Evolutionary conservation across 2,888 invertebrate genomes (phyloP), one percentile per base, ranked within the genome.

Genomic region (Mimumesa dahlbomi): DNA sequence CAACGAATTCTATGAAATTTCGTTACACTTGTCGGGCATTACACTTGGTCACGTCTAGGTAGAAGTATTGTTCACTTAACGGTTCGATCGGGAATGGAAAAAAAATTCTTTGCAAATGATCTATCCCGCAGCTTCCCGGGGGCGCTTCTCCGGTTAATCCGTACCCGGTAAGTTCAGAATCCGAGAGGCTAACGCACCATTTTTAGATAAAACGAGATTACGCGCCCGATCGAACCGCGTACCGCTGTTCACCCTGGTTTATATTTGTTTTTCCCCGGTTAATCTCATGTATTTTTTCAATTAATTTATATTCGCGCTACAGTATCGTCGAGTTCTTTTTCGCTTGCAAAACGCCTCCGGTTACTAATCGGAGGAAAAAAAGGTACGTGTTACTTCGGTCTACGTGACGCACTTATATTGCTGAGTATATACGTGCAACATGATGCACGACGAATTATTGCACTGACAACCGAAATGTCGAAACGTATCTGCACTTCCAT

Each of bases 101-200:
- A 48, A 40, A 46, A 56, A 22, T 25, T 49, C n/a, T 14, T 19
- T 5, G n/a, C n/a, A 34, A 19, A 14, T 38, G n/a, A 25, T 22
- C 52, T 34, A 48, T 58, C 11, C 7, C 31, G 9, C 2, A 11
- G 34, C 14, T 53, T 52, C 54, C 63, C 14, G 9, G 25, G 61
- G 53, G 67, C 54, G 42, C 53, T 9, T 48, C 21, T 31, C 21
- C 13, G 48, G 40, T 65, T 73, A 66, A 73, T 77, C 58, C 70
- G 54, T 62, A 34, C 46, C 16, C 68, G 42, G 81, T 82, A 84
- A 82, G 84, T 85, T 85, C 87, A 84, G 78, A 82, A 84, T 82
- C 77, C 72, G 65, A 34, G 64, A 79, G 73, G 78, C 81, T 79
- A 84, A 85, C 75, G 81, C 75, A 79, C 77, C 69, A 78, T 69